Conservation (phyloP, 2,113 vertebrate genomes). For the Ploceus nigricollis region DNA sequence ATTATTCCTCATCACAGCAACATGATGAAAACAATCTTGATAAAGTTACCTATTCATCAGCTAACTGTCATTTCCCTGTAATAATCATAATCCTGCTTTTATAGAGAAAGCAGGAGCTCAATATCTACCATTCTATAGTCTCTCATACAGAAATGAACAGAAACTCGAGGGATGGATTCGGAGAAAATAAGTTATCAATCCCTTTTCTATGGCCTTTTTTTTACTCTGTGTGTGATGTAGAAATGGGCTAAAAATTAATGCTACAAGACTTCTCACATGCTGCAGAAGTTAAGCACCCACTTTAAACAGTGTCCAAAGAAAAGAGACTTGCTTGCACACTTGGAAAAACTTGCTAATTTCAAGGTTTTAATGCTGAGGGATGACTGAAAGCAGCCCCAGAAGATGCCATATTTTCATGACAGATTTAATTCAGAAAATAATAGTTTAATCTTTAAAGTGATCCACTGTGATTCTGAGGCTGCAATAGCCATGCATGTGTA, state of each 20-base stretch:
- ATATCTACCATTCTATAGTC: not conserved
- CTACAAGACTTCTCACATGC: not conserved
- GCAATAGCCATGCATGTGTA: not conserved
- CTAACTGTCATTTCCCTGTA: not conserved
- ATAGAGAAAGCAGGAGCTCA: not conserved
- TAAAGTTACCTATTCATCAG: conserved; percentile 38
- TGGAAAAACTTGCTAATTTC: not conserved
- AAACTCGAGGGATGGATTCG: not conserved
- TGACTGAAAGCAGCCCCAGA: not conserved
- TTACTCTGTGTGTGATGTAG: not conserved
- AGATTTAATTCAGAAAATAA: not conserved
- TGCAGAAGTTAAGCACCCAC: not conserved
- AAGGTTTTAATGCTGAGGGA: not conserved
- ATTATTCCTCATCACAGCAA: conserved; percentile 9
- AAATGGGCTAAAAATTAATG: not conserved
- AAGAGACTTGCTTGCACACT: not conserved
- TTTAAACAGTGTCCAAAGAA: not conserved
- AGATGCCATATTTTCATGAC: not conserved
- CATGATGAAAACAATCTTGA: conserved; percentile 30
- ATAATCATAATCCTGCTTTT: conserved; percentile 4
- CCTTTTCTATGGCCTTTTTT: not conserved
- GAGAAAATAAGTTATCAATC: not conserved
- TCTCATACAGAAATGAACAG: not conserved
- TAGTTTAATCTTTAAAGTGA: not conserved
- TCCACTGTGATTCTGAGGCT: not conserved